A percentile compares a stretch with the other conserved stretches of the same genome.
Evolutionary conservation across 2,888 invertebrate species (phyloP).

Genomic region (Endomychus coccineus): DNA sequence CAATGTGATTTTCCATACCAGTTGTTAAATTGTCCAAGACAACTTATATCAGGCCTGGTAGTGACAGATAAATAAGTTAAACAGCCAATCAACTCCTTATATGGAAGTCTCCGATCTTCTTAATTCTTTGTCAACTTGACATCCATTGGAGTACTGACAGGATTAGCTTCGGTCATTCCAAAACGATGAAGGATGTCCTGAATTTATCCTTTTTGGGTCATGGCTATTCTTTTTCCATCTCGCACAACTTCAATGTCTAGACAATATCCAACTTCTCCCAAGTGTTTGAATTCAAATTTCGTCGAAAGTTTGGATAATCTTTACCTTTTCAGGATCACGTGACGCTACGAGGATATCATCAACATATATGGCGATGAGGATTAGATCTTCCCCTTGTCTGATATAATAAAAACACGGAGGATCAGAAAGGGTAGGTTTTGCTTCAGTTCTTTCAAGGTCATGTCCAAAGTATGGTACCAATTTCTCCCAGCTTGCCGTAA

Average conservation of each 20-base stretch:
- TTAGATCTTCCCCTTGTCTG: slow-evolving; percentile 13
- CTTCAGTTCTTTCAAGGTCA: slow-evolving; percentile 9
- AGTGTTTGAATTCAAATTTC: slow-evolving; percentile 23
- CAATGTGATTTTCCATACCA: no score
- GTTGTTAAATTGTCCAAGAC: no score
- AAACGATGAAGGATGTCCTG: slow-evolving; percentile 25
- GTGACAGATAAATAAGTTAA: no score
- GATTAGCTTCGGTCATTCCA: slow-evolving; percentile 26
- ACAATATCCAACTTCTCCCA: slow-evolving; percentile 21
- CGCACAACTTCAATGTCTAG: slow-evolving; percentile 25
- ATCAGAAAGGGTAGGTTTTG: slow-evolving; percentile 12
- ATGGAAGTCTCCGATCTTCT: no score
- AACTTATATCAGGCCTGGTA: no score
- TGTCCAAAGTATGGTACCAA: slow-evolving; percentile 18
- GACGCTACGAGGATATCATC: slow-evolving; percentile 26
- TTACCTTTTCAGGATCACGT: slow-evolving; percentile 12
- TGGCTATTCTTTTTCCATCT: slow-evolving; percentile 12
- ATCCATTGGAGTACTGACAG: slow-evolving; percentile 25
- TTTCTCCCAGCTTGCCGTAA: slow-evolving; percentile 19
- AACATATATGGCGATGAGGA: slow-evolving; percentile 23
- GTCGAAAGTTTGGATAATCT: slow-evolving; percentile 14
- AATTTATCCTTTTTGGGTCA: slow-evolving; percentile 24
- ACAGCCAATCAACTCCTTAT: no score
- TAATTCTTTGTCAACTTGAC: no score
- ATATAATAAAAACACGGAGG: slow-evolving; percentile 22